Percentiles rank a stretch among this genome's conserved stretches.
Conservation (phyloP, 2,113 vertebrate species). For the Casuarius casuarius region DNA sequence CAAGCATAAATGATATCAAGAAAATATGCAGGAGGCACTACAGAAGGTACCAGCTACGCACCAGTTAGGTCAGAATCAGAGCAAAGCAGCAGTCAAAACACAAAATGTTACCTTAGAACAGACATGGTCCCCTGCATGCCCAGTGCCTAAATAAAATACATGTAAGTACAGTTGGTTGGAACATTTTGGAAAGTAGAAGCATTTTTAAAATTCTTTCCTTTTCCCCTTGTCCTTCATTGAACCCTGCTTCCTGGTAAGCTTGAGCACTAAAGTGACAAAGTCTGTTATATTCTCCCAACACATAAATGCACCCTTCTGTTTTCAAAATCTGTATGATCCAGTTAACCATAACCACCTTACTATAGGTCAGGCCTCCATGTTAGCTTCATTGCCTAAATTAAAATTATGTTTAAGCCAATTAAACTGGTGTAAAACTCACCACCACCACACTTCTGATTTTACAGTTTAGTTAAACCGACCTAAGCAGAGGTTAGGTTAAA, state of each 20-base stretch:
- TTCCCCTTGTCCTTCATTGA: neutral
- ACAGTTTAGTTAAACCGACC: too few relatives aligned
- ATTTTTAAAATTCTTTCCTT: neutral
- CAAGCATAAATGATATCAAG: neutral
- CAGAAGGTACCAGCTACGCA: neutral
- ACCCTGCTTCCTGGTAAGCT: neutral
- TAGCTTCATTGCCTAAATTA: neutral
- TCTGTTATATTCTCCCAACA: fast-evolving
- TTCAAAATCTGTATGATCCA: neutral
- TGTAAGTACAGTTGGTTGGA: neutral
- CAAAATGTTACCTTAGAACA: neutral
- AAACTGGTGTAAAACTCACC: neutral
- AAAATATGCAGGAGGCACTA: fast-evolving
- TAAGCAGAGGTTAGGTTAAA: too few relatives aligned
- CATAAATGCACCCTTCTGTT: neutral
- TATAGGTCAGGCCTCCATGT: fast-evolving
- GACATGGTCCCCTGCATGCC: fast-evolving
- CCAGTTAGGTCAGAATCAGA: neutral
- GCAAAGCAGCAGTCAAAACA: neutral
- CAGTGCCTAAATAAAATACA: neutral
- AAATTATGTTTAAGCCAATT: neutral
- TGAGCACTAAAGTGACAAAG: neutral
- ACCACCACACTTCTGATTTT: neutral
- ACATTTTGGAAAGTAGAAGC: neutral
- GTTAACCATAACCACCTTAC: neutral